Percentiles rank a stretch among this genome's conserved stretches.
Evolutionary conservation across 2,113 vertebrate genomes (phyloP).

Genomic region (Laterallus jamaicensis): DNA sequence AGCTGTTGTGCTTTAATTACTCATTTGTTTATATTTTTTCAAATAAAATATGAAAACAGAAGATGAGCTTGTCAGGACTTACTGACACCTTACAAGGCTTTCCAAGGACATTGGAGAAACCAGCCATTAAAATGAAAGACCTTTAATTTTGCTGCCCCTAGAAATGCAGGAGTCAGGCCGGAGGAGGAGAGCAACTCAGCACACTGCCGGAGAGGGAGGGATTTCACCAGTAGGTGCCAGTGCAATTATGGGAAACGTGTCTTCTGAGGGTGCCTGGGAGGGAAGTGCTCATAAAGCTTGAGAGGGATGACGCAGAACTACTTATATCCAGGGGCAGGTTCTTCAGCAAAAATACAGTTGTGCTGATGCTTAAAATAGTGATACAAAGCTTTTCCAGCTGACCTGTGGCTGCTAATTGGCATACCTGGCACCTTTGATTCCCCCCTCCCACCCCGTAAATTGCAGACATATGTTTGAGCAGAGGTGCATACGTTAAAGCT

Average conservation of each 20-base stretch:
- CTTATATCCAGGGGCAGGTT: not conserved
- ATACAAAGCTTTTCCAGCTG: not conserved
- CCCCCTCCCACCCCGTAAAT: not conserved
- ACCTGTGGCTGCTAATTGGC: not conserved
- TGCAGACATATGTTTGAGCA: not conserved
- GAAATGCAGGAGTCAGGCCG: not conserved
- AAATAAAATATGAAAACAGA: not conserved
- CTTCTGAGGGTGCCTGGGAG: not conserved
- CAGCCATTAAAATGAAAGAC: not conserved
- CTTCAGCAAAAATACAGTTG: not conserved
- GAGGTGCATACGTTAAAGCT: not conserved
- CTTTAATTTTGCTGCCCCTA: not conserved
- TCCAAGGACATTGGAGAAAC: not conserved
- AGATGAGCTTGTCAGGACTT: not conserved
- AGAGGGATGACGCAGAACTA: not conserved
- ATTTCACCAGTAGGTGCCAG: conserved; percentile 23
- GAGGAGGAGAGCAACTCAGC: not conserved
- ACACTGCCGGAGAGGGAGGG: not conserved
- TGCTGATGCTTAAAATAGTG: not conserved
- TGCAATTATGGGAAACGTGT: not conserved
- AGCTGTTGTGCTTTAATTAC: not conserved
- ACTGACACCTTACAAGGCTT: not conserved
- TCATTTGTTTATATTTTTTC: not conserved
- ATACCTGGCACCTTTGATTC: not conserved
- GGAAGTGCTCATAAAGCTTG: not conserved